Evolutionary conservation across 2,113 vertebrate genomes (phyloP).

Genomic region (Mionectes macconnelli): DNA sequence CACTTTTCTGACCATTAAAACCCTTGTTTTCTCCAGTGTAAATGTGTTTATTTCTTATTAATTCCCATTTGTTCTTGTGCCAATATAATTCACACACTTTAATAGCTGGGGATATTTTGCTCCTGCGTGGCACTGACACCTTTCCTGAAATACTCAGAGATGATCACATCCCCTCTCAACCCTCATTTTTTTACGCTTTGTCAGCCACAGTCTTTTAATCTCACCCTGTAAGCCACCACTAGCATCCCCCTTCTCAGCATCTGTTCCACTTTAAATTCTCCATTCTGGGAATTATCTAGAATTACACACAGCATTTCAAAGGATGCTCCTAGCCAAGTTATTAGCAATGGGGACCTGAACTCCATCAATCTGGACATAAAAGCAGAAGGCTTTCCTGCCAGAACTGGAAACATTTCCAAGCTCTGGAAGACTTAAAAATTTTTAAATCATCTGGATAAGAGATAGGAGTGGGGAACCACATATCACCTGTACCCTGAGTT

Average conservation of each 20-base stretch:
- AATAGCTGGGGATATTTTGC: neutral
- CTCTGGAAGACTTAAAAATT: neutral
- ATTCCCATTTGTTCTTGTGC: constrained; percentile 2
- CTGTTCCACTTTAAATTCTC: neutral
- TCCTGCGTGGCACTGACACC: neutral
- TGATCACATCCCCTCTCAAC: neutral
- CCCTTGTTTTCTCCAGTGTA: neutral
- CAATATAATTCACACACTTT: neutral
- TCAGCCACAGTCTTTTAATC: constrained; percentile 33
- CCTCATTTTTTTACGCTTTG: neutral
- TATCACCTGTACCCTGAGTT: neutral
- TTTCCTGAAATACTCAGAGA: neutral
- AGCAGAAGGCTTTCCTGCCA: neutral
- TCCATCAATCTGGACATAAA: neutral
- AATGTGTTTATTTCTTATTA: constrained; percentile 21
- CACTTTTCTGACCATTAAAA: neutral
- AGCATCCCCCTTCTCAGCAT: neutral
- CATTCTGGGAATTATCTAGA: neutral
- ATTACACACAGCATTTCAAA: constrained; percentile 15
- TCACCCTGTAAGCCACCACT: neutral
- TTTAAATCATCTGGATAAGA: neutral
- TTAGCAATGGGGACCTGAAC: neutral
- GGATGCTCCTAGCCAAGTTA: neutral
- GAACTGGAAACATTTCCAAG: neutral
- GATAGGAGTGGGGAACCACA: neutral